A percentile compares a stretch with the other conserved stretches of the same genome.
Evolutionary conservation across 2,797 vertebrate species (phyloP).

Genomic region (Clarias pachynema): DNA sequence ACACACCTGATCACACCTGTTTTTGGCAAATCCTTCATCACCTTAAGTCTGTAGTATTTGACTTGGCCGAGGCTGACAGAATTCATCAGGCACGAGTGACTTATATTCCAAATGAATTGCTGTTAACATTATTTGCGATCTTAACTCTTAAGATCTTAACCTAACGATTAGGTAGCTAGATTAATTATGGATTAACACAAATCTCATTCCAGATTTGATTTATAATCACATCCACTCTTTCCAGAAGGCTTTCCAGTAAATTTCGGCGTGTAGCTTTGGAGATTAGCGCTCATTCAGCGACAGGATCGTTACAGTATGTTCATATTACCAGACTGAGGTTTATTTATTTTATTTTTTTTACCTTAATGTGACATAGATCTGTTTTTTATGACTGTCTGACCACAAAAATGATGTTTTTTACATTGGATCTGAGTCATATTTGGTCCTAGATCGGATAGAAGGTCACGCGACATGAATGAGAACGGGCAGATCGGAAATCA

Average conservation of each 20-base stretch:
- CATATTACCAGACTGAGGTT: no score
- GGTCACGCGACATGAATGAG: no score
- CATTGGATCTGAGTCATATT: no score
- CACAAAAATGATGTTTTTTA: no score
- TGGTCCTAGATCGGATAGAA: no score
- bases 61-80: neutral
- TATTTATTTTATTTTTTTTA: no score
- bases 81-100: neutral
- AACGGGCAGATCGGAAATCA: no score
- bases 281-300: neutral
- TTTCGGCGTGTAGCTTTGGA: neutral
- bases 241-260: neutral
- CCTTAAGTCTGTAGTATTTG: neutral
- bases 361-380: no score
- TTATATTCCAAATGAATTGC: neutral
- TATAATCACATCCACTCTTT: neutral
- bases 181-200: neutral
- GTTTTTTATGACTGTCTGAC: no score
- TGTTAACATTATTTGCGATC: neutral
- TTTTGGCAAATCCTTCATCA: neutral
- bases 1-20: neutral
- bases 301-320: neutral
- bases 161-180: neutral
- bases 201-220: no score
- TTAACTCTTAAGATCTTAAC: no score